Conservation (phyloP, 37 sponge, comb jelly and placozoan species). For the Aphrocallistes beatrix region DNA sequence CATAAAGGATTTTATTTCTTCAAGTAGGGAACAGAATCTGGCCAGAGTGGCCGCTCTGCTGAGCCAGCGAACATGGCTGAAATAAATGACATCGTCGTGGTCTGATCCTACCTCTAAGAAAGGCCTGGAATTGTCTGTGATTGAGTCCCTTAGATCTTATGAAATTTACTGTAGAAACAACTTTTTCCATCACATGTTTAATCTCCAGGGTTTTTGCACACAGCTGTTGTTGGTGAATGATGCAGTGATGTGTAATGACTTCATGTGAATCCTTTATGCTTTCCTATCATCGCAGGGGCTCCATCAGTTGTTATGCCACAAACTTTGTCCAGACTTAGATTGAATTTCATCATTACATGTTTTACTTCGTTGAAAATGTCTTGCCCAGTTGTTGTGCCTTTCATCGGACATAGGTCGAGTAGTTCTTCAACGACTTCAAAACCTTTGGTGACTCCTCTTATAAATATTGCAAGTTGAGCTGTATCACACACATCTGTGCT, state of each 20-base stretch:
- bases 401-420: slow-evolving; percentile 17
- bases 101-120: neutral
- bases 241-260: neutral
- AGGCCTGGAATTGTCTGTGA: neutral
- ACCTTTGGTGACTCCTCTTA: neutral
- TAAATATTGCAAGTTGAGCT: slow-evolving; percentile 17
- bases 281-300: slow-evolving; percentile 19
- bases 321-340: neutral
- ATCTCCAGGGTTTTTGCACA: neutral
- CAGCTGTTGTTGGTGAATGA: neutral
- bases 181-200: neutral
- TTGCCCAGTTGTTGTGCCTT: slow-evolving; percentile 17
- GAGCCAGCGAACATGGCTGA: neutral
- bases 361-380: slow-evolving; percentile 18
- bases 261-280: slow-evolving; percentile 10
- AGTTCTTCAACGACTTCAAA: slow-evolving; percentile 18
- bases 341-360: neutral
- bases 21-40: neutral
- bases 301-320: slow-evolving; percentile 19
- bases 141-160: neutral
- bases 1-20: neutral
- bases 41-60: neutral
- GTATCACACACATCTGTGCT: slow-evolving; percentile 20
- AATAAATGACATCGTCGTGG: neutral
- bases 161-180: neutral